phyloP scores from a whole-genome alignment of 2,113 vertebrate genomes.

The Phodopus roborovskii region DNA sequence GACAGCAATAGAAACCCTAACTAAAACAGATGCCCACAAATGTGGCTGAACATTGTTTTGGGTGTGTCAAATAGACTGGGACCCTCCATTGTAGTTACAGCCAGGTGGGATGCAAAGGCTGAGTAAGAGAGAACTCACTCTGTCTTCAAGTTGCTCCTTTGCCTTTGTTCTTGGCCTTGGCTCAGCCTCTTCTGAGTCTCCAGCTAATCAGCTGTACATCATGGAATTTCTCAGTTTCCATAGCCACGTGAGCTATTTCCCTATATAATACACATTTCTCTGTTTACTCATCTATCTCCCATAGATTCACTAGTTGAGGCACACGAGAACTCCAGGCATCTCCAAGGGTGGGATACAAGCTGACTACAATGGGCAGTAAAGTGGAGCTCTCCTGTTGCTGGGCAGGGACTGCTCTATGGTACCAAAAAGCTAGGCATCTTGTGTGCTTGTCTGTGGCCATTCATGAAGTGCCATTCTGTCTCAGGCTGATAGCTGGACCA shows the following conservation, averaged over 20 bases:
- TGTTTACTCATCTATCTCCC: neutral
- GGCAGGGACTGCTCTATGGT: neutral
- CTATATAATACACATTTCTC: neutral
- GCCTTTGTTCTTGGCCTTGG: neutral
- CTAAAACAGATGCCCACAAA: neutral
- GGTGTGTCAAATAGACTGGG: neutral
- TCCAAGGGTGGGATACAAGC: neutral
- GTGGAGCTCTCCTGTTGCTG: neutral
- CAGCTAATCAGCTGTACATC: neutral
- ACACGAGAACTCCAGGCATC: neutral
- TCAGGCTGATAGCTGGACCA: neutral
- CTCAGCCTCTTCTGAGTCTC: neutral
- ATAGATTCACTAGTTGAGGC: neutral
- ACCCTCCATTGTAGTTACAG: neutral
- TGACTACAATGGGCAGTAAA: neutral
- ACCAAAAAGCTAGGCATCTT: fast-evolving
- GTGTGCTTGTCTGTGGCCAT: too few species aligned
- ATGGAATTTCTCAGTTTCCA: neutral
- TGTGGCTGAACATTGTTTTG: neutral
- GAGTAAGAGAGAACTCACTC: neutral
- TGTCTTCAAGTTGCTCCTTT: neutral
- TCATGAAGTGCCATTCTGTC: neutral
- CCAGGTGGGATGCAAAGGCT: neutral
- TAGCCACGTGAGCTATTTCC: neutral
- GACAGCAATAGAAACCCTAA: neutral